Base-by-base conservation (phyloP, 2,113 vertebrate genomes). In the Anolis sagrei region DNA sequence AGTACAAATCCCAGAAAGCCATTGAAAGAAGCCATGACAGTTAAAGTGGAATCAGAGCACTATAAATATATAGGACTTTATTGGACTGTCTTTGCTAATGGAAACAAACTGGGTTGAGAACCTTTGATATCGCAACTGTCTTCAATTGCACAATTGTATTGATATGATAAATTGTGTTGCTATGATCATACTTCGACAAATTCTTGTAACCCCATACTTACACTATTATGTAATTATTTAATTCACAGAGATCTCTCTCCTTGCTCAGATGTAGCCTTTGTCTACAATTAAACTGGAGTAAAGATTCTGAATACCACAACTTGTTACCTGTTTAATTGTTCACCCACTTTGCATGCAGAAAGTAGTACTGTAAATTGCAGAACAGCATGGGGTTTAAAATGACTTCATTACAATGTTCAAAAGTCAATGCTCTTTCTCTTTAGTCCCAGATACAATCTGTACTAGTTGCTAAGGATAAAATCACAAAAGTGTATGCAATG, bases 341-440 rank as follows among this genome's bases (percentile, higher is more conserved):
- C 81, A 51, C 75, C 2, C 9, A 34, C 72, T 85, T 74, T 69
- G 77, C 64, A 29, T 36, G 14, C 34, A 89, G 76, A 74, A 91
- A 70, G 1, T 70, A 82, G 23, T 1, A 1, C 0, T 83, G 0
- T 39, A 84, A 85, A 29, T 75, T 76, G 5, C 32, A 76, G 32
- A 48, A 18, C 21, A 77, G 3, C 76, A 62, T 73, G 51, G 9
- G 34, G 61, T 72, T 85, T 85, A 16, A 76, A 29, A 86, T 61
- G 87, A 61, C 44, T 61, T 87, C 49, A 39, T 87, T 76, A 68
- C 48, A 89, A n/a, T 80, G 3, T 2, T 83, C 89, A 68, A 88
- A 91, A 86, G 39, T 4, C 48, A 83, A 36, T 86, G 87, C 79
- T 62, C 34, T 83, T 85, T 27, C 62, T 89, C 81, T 14, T 69